Evolutionary conservation across 2,888 invertebrate genomes (phyloP).

Genomic region (Cryptocephalus moraei): DNA sequence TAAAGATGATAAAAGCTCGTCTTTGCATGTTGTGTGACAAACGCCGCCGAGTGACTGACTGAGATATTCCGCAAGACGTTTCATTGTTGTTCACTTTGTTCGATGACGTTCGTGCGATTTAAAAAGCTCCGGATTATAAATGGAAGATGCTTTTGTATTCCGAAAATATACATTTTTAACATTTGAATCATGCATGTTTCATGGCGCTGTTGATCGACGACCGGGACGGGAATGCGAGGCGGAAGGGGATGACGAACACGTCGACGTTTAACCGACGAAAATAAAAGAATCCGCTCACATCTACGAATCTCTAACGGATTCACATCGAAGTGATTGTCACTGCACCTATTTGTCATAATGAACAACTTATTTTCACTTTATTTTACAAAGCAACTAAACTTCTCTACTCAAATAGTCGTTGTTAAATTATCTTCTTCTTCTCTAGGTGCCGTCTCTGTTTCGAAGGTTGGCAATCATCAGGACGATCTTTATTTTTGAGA

Average conservation of each 20-base stretch:
- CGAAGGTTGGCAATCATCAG: too few species aligned
- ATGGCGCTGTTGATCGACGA: too few species aligned
- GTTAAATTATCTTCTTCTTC: too few species aligned
- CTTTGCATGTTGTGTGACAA: constrained; percentile 41
- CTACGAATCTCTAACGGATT: too few species aligned
- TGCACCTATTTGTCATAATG: too few species aligned
- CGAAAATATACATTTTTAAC: constrained; percentile 35
- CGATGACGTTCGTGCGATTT: constrained; percentile 34
- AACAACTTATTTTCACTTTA: too few species aligned
- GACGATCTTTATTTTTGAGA: too few species aligned
- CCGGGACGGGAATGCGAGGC: background rate
- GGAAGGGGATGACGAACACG: background rate
- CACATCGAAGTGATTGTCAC: too few species aligned
- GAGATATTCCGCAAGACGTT: constrained; percentile 38
- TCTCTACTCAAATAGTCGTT: too few species aligned
- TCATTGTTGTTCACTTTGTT: constrained; percentile 40
- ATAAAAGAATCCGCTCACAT: too few species aligned
- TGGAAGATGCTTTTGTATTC: constrained; percentile 33
- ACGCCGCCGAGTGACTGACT: constrained; percentile 39
- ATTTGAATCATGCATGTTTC: constrained; percentile 36
- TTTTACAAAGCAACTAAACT: too few species aligned
- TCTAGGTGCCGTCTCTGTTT: too few species aligned
- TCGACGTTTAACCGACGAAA: background rate
- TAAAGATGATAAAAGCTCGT: constrained; percentile 41
- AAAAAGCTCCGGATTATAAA: constrained; percentile 36